phyloP scores from a whole-genome alignment of 2,888 invertebrate genomes.

The Xestia rhomboidea region DNA sequence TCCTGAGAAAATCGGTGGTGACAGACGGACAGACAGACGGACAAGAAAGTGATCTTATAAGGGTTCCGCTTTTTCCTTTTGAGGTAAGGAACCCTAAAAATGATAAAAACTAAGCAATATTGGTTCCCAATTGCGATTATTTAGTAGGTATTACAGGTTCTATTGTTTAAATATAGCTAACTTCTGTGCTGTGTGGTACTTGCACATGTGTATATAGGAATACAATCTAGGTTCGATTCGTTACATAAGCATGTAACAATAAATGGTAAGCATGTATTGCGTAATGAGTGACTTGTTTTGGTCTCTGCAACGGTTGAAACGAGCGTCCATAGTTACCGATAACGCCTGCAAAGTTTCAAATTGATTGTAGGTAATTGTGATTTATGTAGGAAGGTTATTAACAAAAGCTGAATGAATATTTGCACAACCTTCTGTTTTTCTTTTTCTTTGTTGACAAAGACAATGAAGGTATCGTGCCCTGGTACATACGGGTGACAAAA shows the following conservation, averaged over 20 bases:
- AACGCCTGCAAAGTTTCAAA: constrained; percentile 36
- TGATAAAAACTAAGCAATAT: constrained; percentile 11
- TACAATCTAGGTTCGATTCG: constrained; percentile 51
- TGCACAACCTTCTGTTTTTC: constrained; percentile 26
- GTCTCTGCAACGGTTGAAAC: constrained; percentile 44
- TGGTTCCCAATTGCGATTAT: constrained; percentile 11
- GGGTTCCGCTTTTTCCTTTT: too few relatives aligned
- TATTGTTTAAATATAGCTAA: constrained; percentile 36
- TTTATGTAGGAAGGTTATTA: constrained; percentile 25
- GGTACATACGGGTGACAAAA: constrained; percentile 23
- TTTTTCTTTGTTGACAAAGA: constrained; percentile 24
- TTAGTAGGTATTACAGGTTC: constrained; percentile 4
- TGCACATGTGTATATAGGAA: constrained; percentile 38
- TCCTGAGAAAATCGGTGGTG: too few relatives aligned
- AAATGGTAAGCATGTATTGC: constrained; percentile 60
- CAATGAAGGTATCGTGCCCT: constrained; percentile 33
- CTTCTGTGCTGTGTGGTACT: constrained; percentile 54
- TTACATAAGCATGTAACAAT: constrained; percentile 66
- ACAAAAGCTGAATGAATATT: constrained; percentile 34
- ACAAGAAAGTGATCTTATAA: too few relatives aligned
- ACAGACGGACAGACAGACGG: too few relatives aligned
- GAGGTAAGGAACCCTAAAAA: too few relatives aligned
- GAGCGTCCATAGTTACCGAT: constrained; percentile 28
- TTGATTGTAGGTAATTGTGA: constrained; percentile 14
- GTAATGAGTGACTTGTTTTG: constrained; percentile 58